Percentiles rank a stretch among this genome's conserved stretches.
Evolutionary conservation across 2,797 vertebrate genomes (phyloP).

Genomic region (Myotis daubentonii): DNA sequence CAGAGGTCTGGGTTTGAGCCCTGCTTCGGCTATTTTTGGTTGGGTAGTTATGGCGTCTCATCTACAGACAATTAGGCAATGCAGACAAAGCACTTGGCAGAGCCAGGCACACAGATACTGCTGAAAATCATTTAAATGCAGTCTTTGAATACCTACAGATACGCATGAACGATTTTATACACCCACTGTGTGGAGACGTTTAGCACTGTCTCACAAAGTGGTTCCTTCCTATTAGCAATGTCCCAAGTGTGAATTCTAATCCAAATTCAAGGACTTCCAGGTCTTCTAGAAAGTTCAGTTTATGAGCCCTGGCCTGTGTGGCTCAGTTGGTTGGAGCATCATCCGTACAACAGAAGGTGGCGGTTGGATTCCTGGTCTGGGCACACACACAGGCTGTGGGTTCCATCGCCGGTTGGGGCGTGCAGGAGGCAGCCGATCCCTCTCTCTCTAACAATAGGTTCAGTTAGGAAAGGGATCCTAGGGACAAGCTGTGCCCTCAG

Average conservation of each 20-base stretch:
- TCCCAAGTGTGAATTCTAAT: background rate
- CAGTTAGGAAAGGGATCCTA: background rate
- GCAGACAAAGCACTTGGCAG: background rate
- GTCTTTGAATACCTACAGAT: background rate
- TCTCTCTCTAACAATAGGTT: background rate
- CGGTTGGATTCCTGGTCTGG: background rate
- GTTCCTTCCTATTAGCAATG: background rate
- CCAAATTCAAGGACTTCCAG: background rate
- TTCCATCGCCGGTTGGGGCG: background rate
- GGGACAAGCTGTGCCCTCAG: background rate
- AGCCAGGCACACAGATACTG: background rate
- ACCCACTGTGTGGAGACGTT: background rate
- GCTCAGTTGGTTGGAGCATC: background rate
- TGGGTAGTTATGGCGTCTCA: accelerated
- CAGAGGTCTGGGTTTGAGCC: background rate
- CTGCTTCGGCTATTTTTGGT: accelerated
- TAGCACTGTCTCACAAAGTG: background rate
- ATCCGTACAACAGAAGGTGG: background rate
- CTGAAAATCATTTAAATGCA: background rate
- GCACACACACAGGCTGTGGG: background rate
- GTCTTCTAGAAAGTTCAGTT: background rate
- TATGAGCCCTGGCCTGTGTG: background rate
- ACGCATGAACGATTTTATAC: background rate
- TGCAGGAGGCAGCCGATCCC: background rate
- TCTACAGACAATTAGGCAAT: background rate